These are phyloP conservation scores for Dexiosoma caninum DNA, from an alignment of 2,888 invertebrate genomes.

Conservation along the genomic window DNA sequence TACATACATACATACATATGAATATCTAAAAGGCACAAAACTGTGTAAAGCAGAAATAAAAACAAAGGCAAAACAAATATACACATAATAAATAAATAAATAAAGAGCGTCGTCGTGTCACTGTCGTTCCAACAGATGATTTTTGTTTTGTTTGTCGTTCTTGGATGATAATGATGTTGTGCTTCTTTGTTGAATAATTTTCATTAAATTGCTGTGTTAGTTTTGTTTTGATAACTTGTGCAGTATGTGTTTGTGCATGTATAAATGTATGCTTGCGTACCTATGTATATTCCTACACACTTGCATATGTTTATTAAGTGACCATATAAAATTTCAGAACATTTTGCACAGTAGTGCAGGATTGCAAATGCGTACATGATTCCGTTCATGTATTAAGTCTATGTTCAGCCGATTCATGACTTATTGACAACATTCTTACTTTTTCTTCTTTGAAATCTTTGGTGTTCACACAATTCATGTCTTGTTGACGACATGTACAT, in stretches of 20 bases:
- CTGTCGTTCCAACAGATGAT: constrained; percentile 70
- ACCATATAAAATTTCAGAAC: too few relatives aligned
- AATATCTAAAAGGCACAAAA: constrained; percentile 15
- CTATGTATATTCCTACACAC: neutral
- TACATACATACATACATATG: neutral
- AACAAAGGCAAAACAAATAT: constrained; percentile 8
- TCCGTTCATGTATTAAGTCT: too few relatives aligned
- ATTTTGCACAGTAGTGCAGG: too few relatives aligned
- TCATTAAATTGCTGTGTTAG: neutral
- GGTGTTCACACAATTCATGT: too few relatives aligned
- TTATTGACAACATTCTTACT: too few relatives aligned
- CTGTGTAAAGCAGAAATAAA: neutral
- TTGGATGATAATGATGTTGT: neutral
- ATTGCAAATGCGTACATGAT: too few relatives aligned
- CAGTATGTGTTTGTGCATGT: neutral
- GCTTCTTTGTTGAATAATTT: constrained; percentile 15
- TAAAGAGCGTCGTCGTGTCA: constrained; percentile 20
- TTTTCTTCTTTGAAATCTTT: too few relatives aligned
- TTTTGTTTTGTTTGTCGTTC: constrained; percentile 66
- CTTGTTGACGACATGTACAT: too few relatives aligned
- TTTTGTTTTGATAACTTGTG: neutral
- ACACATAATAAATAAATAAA: constrained; percentile 4
- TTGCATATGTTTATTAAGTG: too few relatives aligned
- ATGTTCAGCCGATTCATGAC: too few relatives aligned
- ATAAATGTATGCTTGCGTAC: neutral